Evolutionary conservation across 2,113 vertebrate species (phyloP).

Genomic region (Acrocephalus kingi): DNA sequence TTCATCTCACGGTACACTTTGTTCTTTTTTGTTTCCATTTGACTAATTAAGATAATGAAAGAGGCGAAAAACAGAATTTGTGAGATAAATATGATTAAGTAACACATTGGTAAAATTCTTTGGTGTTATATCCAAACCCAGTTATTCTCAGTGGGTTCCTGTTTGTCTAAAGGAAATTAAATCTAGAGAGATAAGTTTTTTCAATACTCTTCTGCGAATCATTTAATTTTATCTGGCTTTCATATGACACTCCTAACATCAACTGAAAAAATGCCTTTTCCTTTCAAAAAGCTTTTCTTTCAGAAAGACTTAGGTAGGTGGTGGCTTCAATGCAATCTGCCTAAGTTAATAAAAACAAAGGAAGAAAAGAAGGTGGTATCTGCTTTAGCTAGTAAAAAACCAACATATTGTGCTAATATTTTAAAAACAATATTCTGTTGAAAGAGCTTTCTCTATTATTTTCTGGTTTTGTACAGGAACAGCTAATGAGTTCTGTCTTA

Average conservation of each 20-base stretch:
- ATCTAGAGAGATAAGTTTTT: background rate
- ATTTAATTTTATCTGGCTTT: background rate
- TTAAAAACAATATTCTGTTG: background rate
- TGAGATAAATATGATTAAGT: background rate
- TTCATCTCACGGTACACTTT: background rate
- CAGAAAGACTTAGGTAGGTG: background rate
- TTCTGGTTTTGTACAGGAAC: background rate
- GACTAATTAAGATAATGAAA: background rate
- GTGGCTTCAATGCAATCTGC: background rate
- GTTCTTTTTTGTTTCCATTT: background rate
- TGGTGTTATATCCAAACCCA: rapidly evolving
- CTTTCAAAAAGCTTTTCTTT: background rate
- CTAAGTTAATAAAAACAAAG: background rate
- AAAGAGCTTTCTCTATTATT: background rate
- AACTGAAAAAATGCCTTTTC: background rate
- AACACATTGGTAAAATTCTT: background rate
- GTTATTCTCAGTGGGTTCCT: background rate
- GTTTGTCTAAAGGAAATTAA: background rate
- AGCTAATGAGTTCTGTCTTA: background rate
- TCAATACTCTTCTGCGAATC: background rate
- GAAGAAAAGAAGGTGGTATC: background rate
- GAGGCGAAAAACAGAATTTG: background rate
- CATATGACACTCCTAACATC: background rate
- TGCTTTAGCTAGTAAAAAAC: background rate
- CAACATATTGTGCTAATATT: background rate